Evolutionary conservation across 2,888 invertebrate genomes (phyloP).

Genomic region (Linnaemya vulpina): DNA sequence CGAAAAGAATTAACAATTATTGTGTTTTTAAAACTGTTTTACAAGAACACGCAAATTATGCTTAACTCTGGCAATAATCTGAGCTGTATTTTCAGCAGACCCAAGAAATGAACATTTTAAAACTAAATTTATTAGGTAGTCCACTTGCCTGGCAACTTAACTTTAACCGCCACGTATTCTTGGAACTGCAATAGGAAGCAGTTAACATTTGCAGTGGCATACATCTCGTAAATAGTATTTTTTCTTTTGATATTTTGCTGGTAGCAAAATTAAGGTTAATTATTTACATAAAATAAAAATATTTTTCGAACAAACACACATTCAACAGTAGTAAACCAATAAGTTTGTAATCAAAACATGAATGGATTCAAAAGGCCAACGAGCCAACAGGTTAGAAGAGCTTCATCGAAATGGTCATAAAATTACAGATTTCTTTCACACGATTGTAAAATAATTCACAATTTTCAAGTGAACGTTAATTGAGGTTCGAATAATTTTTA

Average conservation of each 20-base stretch:
- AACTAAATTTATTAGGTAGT: too few relatives aligned
- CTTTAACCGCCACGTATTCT: too few relatives aligned
- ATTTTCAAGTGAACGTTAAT: conserved; percentile 20
- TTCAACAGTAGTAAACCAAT: not conserved
- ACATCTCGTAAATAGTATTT: not conserved
- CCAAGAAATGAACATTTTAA: too few relatives aligned
- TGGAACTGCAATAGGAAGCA: not conserved
- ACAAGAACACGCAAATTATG: too few relatives aligned
- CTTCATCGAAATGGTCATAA: conserved; percentile 33
- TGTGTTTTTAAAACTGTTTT: too few relatives aligned
- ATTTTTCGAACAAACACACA: conserved; percentile 29
- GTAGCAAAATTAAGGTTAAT: conserved; percentile 6
- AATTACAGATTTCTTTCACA: conserved; percentile 35
- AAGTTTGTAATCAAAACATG: conserved; percentile 35
- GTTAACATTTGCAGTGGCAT: not conserved
- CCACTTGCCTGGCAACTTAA: too few relatives aligned
- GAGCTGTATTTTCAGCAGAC: too few relatives aligned
- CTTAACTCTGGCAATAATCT: too few relatives aligned
- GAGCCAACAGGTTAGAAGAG: conserved; percentile 33
- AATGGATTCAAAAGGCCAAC: conserved; percentile 28
- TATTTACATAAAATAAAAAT: not conserved
- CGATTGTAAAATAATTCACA: conserved; percentile 15
- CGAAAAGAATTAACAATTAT: too few relatives aligned
- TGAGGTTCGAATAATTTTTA: conserved; percentile 17
- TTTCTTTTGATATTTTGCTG: conserved; percentile 26